Conservation (phyloP, 2,888 invertebrate species). For the Dasysyrphus albostriatus region DNA sequence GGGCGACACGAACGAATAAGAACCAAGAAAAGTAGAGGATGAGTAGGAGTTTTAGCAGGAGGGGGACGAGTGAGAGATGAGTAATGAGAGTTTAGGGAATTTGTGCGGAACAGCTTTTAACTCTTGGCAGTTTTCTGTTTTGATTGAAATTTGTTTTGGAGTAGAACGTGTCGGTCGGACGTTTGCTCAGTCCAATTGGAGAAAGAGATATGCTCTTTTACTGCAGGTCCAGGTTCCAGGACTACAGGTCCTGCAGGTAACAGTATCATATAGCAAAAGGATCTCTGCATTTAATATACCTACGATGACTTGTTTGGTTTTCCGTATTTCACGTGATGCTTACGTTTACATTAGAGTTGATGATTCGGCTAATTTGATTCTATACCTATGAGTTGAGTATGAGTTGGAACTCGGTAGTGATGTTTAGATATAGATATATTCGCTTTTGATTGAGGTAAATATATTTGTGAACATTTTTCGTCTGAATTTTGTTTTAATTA, state of each 20-base stretch:
- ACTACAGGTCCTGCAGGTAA: too few relatives aligned
- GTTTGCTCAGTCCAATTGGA: neutral
- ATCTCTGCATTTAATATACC: constrained; percentile 9
- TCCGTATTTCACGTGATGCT: constrained; percentile 8
- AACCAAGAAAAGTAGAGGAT: neutral
- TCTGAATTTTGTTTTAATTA: too few relatives aligned
- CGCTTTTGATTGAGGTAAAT: too few relatives aligned
- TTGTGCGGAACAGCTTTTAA: constrained; percentile 44
- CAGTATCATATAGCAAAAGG: neutral
- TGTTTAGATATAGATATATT: too few relatives aligned
- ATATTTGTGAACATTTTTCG: too few relatives aligned
- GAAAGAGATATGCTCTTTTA: neutral
- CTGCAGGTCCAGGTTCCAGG: constrained; percentile 3
- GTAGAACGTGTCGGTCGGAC: constrained; percentile 4
- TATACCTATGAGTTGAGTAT: neutral
- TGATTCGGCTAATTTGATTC: constrained; percentile 24
- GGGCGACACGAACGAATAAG: constrained; percentile 19
- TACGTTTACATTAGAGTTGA: constrained; percentile 5
- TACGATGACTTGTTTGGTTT: constrained; percentile 15
- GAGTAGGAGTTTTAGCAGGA: neutral
- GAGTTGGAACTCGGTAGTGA: too few relatives aligned
- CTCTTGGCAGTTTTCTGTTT: constrained; percentile 45
- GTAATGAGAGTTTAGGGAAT: constrained; percentile 60
- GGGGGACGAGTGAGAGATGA: constrained; percentile 43
- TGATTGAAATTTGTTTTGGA: constrained; percentile 42